Evolutionary conservation across 1,140 invertebrate genomes (phyloP), one percentile per base, ranked within the genome.

Genomic region (Sesamia nonagrioides): DNA sequence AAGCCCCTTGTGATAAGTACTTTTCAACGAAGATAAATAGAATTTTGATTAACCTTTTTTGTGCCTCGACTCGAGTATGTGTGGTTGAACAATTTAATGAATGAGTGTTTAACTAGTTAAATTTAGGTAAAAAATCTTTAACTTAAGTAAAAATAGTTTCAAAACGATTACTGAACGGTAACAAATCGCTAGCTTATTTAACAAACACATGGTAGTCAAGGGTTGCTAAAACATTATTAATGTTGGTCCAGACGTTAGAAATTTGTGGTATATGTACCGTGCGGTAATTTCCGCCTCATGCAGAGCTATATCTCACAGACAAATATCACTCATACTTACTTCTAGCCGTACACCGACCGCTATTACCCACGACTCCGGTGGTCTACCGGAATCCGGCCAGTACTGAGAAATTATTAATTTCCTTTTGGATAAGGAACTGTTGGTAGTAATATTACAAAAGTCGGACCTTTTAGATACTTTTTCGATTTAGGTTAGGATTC

Each of bases 1-100:
- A 90, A 91, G 85, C 80, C 82, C 78, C 68, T 85, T 84, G 78
- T 86, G 83, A 84, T 88, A 90, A 89, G 82, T 78, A 84, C 82
- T 80, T 84, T 78, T 84, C 88, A 93, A 93, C 87, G 88, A 92
- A 91, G 90, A 93, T 89, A 84, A 91, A 93, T 93, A 87, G 85
- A 87, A 79, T 82, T 89, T 89, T 48, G 54, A 75, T 75, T 60
- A 61, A 61, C 33, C n/a, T 37, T 27, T 73, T 42, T 42, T 66
- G 61, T 3, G 61, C 42, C 17, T 40, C 37, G n/a, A 42, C 61
- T 27, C 37, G 37, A 40, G 42, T 1, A 27, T 27, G 42, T 66
- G 61, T 66, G 37, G 17, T 42, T 21, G 11, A 11, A 42, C 0
- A 17, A 54, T 18, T 63, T n/a, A 50, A n/a, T 66, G 8, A 21